Evolutionary conservation across 2,797 vertebrate species (phyloP).

Genomic region (Clangula hyemalis): DNA sequence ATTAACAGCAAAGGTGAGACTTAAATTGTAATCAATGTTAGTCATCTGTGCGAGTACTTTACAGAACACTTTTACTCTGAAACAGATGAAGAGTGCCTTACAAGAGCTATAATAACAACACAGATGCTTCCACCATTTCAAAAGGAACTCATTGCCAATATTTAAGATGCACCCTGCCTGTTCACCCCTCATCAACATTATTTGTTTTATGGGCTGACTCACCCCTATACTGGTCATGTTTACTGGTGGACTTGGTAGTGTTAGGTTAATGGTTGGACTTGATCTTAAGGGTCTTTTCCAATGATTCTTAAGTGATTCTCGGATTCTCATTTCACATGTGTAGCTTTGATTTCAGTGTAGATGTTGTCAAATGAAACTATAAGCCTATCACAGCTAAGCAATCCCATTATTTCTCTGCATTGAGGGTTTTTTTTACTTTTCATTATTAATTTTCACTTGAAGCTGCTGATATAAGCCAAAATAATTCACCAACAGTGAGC

Average conservation of each 20-base stretch:
- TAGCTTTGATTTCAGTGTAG: not conserved
- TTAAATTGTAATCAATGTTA: slow-evolving; percentile 18
- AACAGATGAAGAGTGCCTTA: not conserved
- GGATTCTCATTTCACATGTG: not conserved
- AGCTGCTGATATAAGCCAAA: not conserved
- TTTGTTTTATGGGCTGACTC: not conserved
- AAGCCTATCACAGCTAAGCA: not conserved
- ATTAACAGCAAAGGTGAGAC: slow-evolving; percentile 14
- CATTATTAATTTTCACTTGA: not conserved
- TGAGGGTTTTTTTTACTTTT: not conserved
- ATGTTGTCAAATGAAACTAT: not conserved
- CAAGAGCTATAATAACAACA: not conserved
- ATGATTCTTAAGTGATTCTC: too few relatives aligned
- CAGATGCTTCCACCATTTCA: not conserved
- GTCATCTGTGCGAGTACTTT: slow-evolving; percentile 22
- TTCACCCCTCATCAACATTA: too few relatives aligned
- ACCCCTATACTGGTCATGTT: not conserved
- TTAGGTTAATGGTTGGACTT: too few relatives aligned
- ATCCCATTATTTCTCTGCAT: not conserved
- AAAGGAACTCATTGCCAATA: not conserved
- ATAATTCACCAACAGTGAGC: not conserved
- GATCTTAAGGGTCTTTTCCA: too few relatives aligned
- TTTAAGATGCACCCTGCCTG: not conserved
- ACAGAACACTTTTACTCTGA: slow-evolving; percentile 9
- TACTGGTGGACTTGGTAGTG: too few relatives aligned